Percentiles rank a stretch among this genome's conserved stretches.
These are phyloP conservation scores for Xenopus borealis DNA, from an alignment of 2,113 vertebrate species.

Conservation along the genomic window DNA sequence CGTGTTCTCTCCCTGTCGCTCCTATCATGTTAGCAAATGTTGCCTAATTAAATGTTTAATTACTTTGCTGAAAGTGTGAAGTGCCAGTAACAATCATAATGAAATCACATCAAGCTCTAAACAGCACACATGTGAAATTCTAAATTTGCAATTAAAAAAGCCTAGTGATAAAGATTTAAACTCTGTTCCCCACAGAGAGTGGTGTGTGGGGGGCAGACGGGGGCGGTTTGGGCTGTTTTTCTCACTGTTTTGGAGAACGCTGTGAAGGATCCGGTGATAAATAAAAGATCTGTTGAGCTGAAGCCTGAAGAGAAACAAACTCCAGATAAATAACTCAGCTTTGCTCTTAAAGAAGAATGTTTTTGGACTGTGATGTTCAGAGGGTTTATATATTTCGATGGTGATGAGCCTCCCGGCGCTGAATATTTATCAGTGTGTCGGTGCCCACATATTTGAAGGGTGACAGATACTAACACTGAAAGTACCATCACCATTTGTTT, in stretches of 20 bases:
- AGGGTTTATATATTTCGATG: too few species aligned
- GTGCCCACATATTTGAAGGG: conserved; percentile 6
- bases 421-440: background rate
- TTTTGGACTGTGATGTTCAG: too few species aligned
- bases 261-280: background rate
- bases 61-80: conserved; percentile 1
- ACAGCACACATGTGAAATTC: background rate
- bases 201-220: too few species aligned
- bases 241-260: too few species aligned
- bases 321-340: background rate
- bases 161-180: background rate
- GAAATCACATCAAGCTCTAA: background rate
- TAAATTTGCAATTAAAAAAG: background rate
- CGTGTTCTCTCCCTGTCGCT: background rate
- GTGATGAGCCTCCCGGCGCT: too few species aligned
- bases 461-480: conserved; percentile 8
- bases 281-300: background rate
- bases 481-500: conserved; percentile 16
- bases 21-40: background rate
- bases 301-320: background rate
- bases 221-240: too few species aligned
- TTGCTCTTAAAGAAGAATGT: too few species aligned
- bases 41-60: conserved; percentile 21
- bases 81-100: conserved; percentile 5
- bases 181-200: background rate